phyloP scores from a whole-genome alignment of 2,888 invertebrate species.

The Melanostoma mellinum region DNA sequence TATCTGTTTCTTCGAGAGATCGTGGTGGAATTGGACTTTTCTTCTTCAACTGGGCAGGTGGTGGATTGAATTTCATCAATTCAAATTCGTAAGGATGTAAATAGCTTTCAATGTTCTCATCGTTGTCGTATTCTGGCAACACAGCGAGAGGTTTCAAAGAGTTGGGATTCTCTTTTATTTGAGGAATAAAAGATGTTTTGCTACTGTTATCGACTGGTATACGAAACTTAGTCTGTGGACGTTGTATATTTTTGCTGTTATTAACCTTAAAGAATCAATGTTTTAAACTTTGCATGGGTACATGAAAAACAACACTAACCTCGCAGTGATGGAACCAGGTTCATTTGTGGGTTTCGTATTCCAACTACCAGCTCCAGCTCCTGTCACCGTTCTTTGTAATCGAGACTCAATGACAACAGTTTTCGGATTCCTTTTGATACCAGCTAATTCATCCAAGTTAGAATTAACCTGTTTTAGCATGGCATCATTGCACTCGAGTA shows the following conservation, averaged over 20 bases:
- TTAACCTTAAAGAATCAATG: conserved; percentile 80
- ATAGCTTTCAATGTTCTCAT: conserved; percentile 85
- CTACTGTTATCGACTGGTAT: conserved; percentile 92
- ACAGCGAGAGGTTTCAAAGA: conserved; percentile 90
- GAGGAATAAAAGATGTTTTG: conserved; percentile 89
- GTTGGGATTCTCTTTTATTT: conserved; percentile 93
- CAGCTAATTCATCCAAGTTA: no score
- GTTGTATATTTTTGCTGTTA: conserved; percentile 88
- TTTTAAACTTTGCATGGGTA: neutral
- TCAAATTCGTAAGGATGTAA: conserved; percentile 95
- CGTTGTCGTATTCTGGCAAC: conserved; percentile 86
- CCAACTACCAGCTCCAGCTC: conserved; percentile 87
- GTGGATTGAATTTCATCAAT: conserved; percentile 88
- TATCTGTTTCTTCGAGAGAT: conserved; percentile 87
- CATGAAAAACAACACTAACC: conserved; percentile 50
- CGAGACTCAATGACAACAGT: no score
- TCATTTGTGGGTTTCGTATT: conserved; percentile 80
- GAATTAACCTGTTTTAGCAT: no score
- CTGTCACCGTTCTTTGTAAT: no score
- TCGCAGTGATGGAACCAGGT: conserved; percentile 74
- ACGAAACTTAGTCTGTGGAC: conserved; percentile 93
- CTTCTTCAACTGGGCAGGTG: conserved; percentile 82
- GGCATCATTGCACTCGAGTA: no score
- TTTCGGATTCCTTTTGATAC: no score
- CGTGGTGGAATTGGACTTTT: conserved; percentile 81